These are phyloP conservation scores for Cygnus olor DNA, from an alignment of 2,797 vertebrate species.

Conservation along the genomic window DNA sequence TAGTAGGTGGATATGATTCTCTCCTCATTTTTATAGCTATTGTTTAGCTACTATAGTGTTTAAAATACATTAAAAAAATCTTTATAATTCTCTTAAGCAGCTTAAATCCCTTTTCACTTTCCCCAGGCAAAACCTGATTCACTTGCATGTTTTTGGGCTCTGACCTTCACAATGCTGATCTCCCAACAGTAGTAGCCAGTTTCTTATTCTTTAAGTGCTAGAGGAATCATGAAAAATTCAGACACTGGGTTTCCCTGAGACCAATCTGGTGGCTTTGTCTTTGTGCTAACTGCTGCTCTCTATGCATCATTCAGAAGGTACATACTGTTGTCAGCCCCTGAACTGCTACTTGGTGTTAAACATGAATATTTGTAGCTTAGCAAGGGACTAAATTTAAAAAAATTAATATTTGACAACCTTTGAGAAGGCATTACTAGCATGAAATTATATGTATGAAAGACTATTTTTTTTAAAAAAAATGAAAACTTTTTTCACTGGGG, in stretches of 20 bases:
- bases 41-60: slow-evolving; percentile 72
- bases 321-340: slow-evolving; percentile 84
- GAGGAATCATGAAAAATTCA: slow-evolving; percentile 98
- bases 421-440: slow-evolving; percentile 77
- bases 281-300: slow-evolving; percentile 87
- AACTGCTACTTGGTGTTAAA: slow-evolving; percentile 86
- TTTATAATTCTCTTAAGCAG: slow-evolving; percentile 79
- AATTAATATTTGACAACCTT: slow-evolving; percentile 87
- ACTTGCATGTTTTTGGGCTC: slow-evolving; percentile 79
- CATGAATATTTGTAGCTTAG: slow-evolving; percentile 88
- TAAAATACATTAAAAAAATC: slow-evolving; percentile 77
- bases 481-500: slow-evolving; percentile 70
- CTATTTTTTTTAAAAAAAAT: slow-evolving; percentile 69
- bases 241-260: slow-evolving; percentile 90
- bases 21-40: slow-evolving; percentile 64
- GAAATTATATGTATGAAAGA: slow-evolving; percentile 74
- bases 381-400: slow-evolving; percentile 86
- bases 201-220: slow-evolving; percentile 94
- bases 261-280: slow-evolving; percentile 95
- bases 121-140: slow-evolving; percentile 81
- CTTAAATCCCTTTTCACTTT: slow-evolving; percentile 82
- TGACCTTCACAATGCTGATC: slow-evolving; percentile 84
- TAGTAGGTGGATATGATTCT: slow-evolving; percentile 44
- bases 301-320: slow-evolving; percentile 88
- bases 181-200: slow-evolving; percentile 89